Conservation (phyloP, 2,797 vertebrate species). For the Bufotes viridis region DNA sequence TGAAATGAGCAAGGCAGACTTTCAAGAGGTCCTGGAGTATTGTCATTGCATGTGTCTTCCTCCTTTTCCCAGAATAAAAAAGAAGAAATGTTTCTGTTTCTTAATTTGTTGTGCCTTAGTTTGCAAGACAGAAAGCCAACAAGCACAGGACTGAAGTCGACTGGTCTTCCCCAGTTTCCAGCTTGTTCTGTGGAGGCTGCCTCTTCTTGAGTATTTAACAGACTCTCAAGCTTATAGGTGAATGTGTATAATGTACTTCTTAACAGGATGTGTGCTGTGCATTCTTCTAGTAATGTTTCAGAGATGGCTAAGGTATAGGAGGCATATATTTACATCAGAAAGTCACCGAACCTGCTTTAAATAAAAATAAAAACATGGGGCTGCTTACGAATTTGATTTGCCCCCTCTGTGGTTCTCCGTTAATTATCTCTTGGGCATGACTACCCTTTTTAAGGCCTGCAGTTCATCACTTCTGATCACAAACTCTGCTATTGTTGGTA, state of each 20-base stretch:
- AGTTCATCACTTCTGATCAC: constrained; percentile 52
- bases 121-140: neutral
- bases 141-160: constrained; percentile 1
- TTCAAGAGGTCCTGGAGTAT: constrained; percentile 58
- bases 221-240: constrained; percentile 23
- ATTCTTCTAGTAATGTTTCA: constrained; percentile 58
- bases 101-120: constrained; percentile 34
- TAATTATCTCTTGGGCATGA: constrained; percentile 64
- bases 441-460: constrained; percentile 67
- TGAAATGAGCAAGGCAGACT: constrained; percentile 62
- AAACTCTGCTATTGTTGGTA: constrained; percentile 65
- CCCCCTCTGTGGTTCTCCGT: constrained; percentile 4
- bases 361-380: constrained; percentile 65
- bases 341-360: constrained; percentile 67
- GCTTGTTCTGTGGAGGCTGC: constrained; percentile 34
- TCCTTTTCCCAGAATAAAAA: neutral
- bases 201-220: constrained; percentile 33
- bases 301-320: constrained; percentile 71
- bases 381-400: constrained; percentile 57
- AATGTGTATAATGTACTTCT: constrained; percentile 48
- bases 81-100: constrained; percentile 10
- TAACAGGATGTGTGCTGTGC: constrained; percentile 59
- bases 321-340: constrained; percentile 73
- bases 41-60: constrained; percentile 47
- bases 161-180: neutral